Base-by-base conservation (phyloP, 1,140 invertebrate genomes). In the Drosophila eugracilis region DNA sequence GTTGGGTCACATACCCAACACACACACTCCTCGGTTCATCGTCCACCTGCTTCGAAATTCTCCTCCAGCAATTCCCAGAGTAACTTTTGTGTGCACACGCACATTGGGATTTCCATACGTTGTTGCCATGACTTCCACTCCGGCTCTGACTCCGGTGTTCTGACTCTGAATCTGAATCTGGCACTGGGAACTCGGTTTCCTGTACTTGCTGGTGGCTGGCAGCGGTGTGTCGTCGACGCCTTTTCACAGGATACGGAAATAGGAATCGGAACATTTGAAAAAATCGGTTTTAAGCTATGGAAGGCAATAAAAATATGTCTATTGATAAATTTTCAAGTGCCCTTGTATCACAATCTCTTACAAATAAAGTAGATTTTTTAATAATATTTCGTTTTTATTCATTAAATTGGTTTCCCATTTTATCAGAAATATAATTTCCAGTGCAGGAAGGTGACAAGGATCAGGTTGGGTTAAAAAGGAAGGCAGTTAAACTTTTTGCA, bases 41-140 rank as follows among this genome's bases (percentile, higher is more conserved):
- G n/a, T 1, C 28, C 19, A 7, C 49, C 15, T 50, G 22, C 5
- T 17, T 12, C 34, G 10, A 14, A 41, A 10, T 3, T 24, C 21
- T 28, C 36, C 24, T 21, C 26, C 26, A 57, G 49, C 47, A 47
- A 72, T 67, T 73, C 66, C 65, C 78, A 67, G 80, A 85, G 71
- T 59, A 84, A 84, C 79, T 84, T 84, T 84, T 85, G 65, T 85
- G 65, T 79, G 54, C 57, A 66, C 63, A 52, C 74, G 52, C 76
- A 79, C 77, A 63, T 14, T 26, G 34, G 62, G 59, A 85, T 79
- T 84, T 76, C 57, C 80, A 84, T 86, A 80, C 76, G 76, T 73
- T 63, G 76, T 76, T 67, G 57, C 55, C 59, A 75, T 75, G 72
- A 75, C 65, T 69, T 69, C 62, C n/a, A 66, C 17, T 17, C 45